Evolutionary conservation across 2,797 vertebrate genomes (phyloP).

Genomic region (Tiaroga cobitis): DNA sequence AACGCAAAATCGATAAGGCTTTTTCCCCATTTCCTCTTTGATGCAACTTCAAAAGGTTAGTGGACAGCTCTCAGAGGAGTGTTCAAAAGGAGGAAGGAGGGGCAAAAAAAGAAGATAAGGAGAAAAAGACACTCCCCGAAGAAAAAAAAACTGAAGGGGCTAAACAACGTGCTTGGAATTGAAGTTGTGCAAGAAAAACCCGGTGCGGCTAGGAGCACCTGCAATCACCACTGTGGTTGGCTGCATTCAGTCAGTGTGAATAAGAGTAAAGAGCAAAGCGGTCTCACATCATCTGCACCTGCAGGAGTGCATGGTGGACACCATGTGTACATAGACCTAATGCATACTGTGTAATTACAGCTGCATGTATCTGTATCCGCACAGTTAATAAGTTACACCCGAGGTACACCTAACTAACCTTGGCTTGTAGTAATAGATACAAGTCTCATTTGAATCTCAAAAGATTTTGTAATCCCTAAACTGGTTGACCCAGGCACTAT

Average conservation of each 20-base stretch:
- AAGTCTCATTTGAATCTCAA: background rate
- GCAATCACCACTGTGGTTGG: slow-evolving; percentile 22
- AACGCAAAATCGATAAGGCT: slow-evolving; percentile 85
- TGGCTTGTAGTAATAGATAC: background rate
- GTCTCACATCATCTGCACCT: slow-evolving; percentile 24
- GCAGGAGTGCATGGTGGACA: slow-evolving; percentile 18
- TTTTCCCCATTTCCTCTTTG: slow-evolving; percentile 84
- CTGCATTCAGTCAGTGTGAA: slow-evolving; percentile 23
- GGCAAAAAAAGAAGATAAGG: slow-evolving; percentile 60
- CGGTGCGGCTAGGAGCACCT: background rate
- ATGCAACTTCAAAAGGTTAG: slow-evolving; percentile 85
- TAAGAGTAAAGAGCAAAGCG: slow-evolving; percentile 29
- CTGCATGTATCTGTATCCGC: background rate
- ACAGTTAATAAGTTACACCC: background rate
- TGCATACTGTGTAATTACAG: background rate
- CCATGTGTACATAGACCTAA: background rate
- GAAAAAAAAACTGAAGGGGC: slow-evolving; percentile 59
- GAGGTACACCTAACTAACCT: background rate
- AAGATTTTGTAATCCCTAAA: slow-evolving; percentile 24
- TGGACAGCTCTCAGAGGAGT: slow-evolving; percentile 79
- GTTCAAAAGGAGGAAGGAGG: slow-evolving; percentile 60
- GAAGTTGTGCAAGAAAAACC: slow-evolving; percentile 66
- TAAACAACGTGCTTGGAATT: slow-evolving; percentile 72
- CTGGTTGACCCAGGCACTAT: slow-evolving; percentile 41
- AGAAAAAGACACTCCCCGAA: slow-evolving; percentile 55